A percentile compares a stretch with the other conserved stretches of the same genome.
phyloP scores from a whole-genome alignment of 35 echinoderm and acorn worm species.

The Anneissia japonica region DNA sequence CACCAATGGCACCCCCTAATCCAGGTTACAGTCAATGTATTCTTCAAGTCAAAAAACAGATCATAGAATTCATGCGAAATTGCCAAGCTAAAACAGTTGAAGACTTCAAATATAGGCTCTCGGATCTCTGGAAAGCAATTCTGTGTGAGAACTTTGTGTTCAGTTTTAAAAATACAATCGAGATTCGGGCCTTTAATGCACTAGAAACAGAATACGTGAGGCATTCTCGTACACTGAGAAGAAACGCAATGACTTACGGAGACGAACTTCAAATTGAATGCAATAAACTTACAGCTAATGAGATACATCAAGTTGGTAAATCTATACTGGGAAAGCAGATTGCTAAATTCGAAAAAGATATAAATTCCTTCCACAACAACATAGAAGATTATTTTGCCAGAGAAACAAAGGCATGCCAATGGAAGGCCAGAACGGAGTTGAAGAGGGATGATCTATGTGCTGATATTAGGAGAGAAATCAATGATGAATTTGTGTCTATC shows the following conservation, averaged over 20 bases:
- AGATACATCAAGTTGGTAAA: neutral
- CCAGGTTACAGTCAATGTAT: constrained; percentile 37
- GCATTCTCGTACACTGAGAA: neutral
- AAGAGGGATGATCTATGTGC: neutral
- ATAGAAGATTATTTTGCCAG: neutral
- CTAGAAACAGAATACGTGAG: neutral
- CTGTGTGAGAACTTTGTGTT: constrained; percentile 37
- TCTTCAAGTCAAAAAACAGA: neutral
- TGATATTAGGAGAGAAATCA: neutral
- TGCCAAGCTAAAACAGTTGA: neutral
- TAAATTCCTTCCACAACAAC: neutral
- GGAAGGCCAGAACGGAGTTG: neutral
- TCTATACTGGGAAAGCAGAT: neutral
- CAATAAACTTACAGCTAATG: neutral
- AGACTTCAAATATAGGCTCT: constrained; percentile 1
- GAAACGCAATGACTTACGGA: neutral
- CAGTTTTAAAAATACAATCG: constrained; percentile 31
- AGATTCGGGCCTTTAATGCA: neutral
- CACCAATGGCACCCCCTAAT: constrained; percentile 31
- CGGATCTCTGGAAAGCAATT: constrained; percentile 37
- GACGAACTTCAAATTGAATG: neutral
- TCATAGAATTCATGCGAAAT: neutral
- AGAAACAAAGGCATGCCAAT: neutral
- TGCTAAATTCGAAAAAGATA: neutral
- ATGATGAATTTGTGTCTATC: neutral